A percentile compares a stretch with the other conserved stretches of the same genome.
Conservation (phyloP, 1,140 invertebrate genomes). For the Neelides sp. region DNA sequence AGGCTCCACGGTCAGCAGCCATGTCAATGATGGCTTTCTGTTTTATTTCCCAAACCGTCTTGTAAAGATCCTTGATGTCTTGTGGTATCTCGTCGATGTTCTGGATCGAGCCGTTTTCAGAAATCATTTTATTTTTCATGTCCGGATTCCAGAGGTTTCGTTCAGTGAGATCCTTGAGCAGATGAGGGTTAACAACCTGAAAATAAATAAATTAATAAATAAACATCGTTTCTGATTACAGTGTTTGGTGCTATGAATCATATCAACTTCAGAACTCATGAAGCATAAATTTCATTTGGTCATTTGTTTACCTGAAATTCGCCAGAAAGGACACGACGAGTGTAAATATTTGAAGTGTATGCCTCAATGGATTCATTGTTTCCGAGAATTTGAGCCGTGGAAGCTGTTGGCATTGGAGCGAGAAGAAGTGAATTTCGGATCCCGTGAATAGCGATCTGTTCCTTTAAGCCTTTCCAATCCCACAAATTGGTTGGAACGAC, state of each 20-base stretch:
- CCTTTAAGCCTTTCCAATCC: constrained; percentile 77
- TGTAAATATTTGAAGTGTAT: constrained; percentile 96
- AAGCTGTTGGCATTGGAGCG: constrained; percentile 98
- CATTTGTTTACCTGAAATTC: constrained; percentile 50
- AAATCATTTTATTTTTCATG: constrained; percentile 92
- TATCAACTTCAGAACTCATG: constrained; percentile 5
- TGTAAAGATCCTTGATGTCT: constrained; percentile 81
- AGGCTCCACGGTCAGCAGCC: constrained; percentile 94
- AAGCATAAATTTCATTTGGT: neutral
- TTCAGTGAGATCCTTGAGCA: constrained; percentile 85
- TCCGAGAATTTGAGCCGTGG: constrained; percentile 96
- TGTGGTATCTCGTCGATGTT: constrained; percentile 76
- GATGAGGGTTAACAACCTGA: constrained; percentile 91
- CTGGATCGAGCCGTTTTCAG: constrained; percentile 81
- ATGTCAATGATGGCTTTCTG: constrained; percentile 90
- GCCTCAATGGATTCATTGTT: constrained; percentile 99
- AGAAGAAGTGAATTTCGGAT: constrained; percentile 86
- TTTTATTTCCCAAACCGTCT: constrained; percentile 97
- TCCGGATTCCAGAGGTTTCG: constrained; percentile 82
- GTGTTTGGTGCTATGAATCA: neutral
- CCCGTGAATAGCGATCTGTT: constrained; percentile 78
- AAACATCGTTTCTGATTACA: neutral
- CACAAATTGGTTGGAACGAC: constrained; percentile 75
- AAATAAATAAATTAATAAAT: constrained; percentile 35
- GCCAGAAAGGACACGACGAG: constrained; percentile 81